These are phyloP conservation scores for Falco naumanni DNA, from an alignment of 2,797 vertebrate genomes.

Conservation along the genomic window DNA sequence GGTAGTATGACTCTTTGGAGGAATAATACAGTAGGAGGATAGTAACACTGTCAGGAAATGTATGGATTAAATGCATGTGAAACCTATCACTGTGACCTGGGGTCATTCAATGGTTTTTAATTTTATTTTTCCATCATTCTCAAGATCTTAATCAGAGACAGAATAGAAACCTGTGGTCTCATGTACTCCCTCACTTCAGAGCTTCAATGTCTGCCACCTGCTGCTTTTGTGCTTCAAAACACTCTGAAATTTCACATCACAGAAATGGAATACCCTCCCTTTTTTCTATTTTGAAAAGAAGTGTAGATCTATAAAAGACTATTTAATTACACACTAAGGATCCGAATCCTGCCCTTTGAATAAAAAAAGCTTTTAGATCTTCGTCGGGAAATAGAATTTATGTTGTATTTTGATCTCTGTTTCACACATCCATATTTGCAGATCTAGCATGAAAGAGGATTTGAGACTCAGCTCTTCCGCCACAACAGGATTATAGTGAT, in stretches of 20 bases:
- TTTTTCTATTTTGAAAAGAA: not conserved
- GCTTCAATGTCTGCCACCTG: not conserved
- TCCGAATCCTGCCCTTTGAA: not conserved
- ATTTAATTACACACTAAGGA: not conserved
- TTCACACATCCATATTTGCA: not conserved
- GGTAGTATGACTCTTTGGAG: not conserved
- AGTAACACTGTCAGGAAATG: not conserved
- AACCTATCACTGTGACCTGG: not conserved
- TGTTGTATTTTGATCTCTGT: not conserved
- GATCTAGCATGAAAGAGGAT: not conserved
- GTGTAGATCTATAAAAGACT: not conserved
- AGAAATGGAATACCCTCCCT: not conserved
- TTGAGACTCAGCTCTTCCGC: not conserved
- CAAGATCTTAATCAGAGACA: not conserved
- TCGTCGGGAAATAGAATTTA: not conserved
- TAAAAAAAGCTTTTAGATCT: not conserved
- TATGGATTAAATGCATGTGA: constrained; percentile 20
- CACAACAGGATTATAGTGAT: not conserved
- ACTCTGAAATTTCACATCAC: not conserved
- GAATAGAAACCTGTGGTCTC: not conserved
- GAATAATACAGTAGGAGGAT: not conserved
- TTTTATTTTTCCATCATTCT: constrained; percentile 8
- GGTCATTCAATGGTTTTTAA: not conserved
- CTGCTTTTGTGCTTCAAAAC: constrained; percentile 14
- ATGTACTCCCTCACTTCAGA: not conserved